Evolutionary conservation across 2,888 invertebrate species (phyloP).

Genomic region (Ditula angustiorana): DNA sequence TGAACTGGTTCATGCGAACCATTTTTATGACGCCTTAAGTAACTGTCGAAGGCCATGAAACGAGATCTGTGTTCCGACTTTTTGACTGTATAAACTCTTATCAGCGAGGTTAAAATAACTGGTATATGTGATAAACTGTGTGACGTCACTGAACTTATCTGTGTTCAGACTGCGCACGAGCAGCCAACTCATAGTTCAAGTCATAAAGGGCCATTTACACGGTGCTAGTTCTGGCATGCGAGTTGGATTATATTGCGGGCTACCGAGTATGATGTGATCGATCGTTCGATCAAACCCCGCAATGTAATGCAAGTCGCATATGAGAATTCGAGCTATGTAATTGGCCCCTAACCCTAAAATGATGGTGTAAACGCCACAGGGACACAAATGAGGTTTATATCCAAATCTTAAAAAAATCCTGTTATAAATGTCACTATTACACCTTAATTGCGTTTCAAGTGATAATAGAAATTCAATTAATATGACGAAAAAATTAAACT

Average conservation of each 20-base stretch:
- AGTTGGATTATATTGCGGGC: too few species aligned
- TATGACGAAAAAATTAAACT: slow-evolving; percentile 1
- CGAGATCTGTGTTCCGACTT: not conserved
- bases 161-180: not conserved
- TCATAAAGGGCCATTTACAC: too few species aligned
- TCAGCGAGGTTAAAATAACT: slow-evolving; percentile 8
- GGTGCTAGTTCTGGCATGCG: too few species aligned
- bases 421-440: not conserved
- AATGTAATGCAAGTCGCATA: too few species aligned
- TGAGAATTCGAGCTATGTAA: too few species aligned
- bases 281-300: too few species aligned
- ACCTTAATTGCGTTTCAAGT: slow-evolving; percentile 14
- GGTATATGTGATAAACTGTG: slow-evolving; percentile 7
- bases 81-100: slow-evolving; percentile 14
- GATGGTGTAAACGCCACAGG: not conserved
- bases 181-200: not conserved
- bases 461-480: slow-evolving; percentile 10
- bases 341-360: not conserved
- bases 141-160: slow-evolving; percentile 11
- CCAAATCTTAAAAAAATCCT: too few species aligned
- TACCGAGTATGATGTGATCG: too few species aligned
- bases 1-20: not conserved
- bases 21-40: not conserved
- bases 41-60: not conserved
- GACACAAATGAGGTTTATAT: too few species aligned